Percentiles rank a stretch among this genome's conserved stretches.
Evolutionary conservation across 2,888 invertebrate species (phyloP).

Genomic region (Tyria jacobaeae): DNA sequence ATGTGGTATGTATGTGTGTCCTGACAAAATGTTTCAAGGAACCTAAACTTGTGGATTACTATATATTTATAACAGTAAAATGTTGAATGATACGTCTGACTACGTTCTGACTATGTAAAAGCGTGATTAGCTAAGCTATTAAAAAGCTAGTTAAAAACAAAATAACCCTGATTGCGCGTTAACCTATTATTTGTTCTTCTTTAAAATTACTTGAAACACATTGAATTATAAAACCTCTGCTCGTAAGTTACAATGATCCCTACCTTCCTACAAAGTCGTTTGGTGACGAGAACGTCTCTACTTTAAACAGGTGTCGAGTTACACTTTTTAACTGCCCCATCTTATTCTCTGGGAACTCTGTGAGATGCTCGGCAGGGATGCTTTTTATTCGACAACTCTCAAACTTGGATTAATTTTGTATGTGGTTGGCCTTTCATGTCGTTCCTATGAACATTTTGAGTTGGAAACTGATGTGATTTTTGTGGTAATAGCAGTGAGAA

Average conservation of each 20-base stretch:
- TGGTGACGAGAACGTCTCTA: constrained; percentile 35
- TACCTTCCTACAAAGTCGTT: constrained; percentile 14
- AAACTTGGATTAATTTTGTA: constrained; percentile 42
- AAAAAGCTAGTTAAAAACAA: no score
- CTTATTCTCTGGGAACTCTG: constrained; percentile 31
- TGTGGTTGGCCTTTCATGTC: constrained; percentile 28
- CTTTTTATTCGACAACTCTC: constrained; percentile 40
- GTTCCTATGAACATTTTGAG: constrained; percentile 23
- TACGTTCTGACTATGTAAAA: no score
- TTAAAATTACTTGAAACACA: neutral
- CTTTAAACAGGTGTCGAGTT: constrained; percentile 57
- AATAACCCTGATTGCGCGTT: no score
- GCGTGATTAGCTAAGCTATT: no score
- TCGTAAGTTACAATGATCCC: neutral
- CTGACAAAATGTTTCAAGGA: no score
- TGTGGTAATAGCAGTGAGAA: constrained; percentile 14
- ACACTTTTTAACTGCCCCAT: constrained; percentile 38
- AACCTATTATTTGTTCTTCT: no score
- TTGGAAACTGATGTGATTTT: constrained; percentile 13
- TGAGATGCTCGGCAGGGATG: no score
- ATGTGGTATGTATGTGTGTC: no score
- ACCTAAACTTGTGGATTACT: no score
- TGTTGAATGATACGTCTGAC: no score
- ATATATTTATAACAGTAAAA: no score
- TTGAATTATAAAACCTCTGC: neutral